These are phyloP conservation scores for Hydrolagus affinis DNA, from an alignment of 2,113 vertebrate genomes.

Conservation along the genomic window DNA sequence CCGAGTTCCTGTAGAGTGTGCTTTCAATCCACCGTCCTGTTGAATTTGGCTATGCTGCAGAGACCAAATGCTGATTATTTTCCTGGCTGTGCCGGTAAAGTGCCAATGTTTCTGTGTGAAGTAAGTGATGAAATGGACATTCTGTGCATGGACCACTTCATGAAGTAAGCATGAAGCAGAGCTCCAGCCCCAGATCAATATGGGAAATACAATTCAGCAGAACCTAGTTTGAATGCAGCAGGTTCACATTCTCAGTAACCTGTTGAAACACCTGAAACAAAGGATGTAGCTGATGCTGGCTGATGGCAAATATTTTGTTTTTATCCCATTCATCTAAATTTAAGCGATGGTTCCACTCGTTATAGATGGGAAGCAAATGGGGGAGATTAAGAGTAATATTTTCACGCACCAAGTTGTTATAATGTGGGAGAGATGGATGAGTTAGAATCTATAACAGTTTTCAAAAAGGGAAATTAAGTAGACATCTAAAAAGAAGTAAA, in stretches of 20 bases:
- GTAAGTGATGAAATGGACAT: background rate
- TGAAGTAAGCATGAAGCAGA: no score
- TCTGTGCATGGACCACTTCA: background rate
- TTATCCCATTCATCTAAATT: background rate
- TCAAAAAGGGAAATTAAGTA: no score
- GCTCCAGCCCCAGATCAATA: background rate
- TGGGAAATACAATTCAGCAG: background rate
- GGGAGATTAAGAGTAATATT: no score
- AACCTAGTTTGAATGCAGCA: background rate
- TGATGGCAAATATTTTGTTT: background rate
- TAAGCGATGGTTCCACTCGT: background rate
- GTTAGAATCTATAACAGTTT: no score
- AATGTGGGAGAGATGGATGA: no score
- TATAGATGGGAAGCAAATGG: no score
- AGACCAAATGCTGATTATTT: background rate
- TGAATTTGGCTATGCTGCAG: background rate
- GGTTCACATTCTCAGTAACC: background rate
- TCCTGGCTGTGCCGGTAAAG: background rate
- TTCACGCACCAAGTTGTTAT: no score
- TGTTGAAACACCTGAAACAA: background rate
- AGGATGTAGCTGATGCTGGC: background rate
- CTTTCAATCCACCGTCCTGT: background rate
- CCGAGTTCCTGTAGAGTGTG: background rate
- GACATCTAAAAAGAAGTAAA: no score
- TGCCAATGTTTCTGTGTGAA: background rate